phyloP scores from a whole-genome alignment of 1,140 invertebrate genomes.

The Camponotus pennsylvanicus region DNA sequence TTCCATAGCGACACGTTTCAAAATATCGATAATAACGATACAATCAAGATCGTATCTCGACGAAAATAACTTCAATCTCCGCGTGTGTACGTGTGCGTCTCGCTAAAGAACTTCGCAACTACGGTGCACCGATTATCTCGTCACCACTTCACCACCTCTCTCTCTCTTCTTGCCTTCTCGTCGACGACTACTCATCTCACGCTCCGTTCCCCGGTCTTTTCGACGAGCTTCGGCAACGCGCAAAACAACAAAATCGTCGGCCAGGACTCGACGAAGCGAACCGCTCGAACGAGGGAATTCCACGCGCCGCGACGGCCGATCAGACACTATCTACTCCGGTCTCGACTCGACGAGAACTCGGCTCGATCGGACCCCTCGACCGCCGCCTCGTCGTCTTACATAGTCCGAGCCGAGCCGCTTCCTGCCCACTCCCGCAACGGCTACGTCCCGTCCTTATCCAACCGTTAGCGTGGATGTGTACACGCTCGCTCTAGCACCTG shows the following conservation, averaged over 20 bases:
- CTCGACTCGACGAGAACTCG: slow-evolving; percentile 67
- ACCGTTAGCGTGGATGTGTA: background rate
- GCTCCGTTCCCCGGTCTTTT: slow-evolving; percentile 1
- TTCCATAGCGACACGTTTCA: slow-evolving; percentile 51
- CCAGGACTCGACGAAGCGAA: background rate
- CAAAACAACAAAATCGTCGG: too few relatives aligned
- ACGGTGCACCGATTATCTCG: background rate
- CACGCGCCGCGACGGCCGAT: slow-evolving; percentile 76
- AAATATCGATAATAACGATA: background rate
- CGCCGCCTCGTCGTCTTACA: slow-evolving; percentile 75
- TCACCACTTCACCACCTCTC: slow-evolving; percentile 44
- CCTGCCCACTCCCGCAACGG: slow-evolving; percentile 71
- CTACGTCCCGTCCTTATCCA: slow-evolving; percentile 59
- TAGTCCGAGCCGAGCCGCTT: slow-evolving; percentile 66
- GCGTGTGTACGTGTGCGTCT: background rate
- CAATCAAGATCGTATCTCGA: background rate
- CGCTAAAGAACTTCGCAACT: background rate
- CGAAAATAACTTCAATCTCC: background rate
- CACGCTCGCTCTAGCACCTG: slow-evolving; percentile 52
- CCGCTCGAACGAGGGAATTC: slow-evolving; percentile 10
- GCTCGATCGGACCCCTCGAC: slow-evolving; percentile 71
- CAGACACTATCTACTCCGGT: slow-evolving; percentile 70
- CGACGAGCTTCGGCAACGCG: background rate
- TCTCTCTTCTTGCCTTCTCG: background rate
- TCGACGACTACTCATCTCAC: background rate